A percentile compares a stretch with the other conserved stretches of the same genome.
These are phyloP conservation scores for Theonella swinhoei DNA, from an alignment of 37 sponge, comb jelly and placozoan genomes.

Conservation along the genomic window DNA sequence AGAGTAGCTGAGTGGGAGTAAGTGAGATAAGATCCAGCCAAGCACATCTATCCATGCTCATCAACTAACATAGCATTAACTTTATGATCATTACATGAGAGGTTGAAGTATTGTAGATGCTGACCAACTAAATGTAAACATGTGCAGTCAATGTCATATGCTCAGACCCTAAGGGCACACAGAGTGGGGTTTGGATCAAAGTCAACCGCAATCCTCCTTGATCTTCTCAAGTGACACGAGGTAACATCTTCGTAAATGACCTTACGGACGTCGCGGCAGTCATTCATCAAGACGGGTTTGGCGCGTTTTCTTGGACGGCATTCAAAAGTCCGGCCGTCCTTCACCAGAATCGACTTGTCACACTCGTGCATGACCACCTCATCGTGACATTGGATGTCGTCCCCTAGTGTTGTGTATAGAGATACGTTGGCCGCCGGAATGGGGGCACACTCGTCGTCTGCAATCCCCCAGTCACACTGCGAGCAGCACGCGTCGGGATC, in stretches of 20 bases:
- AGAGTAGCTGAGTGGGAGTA: too few species aligned
- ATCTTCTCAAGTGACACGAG: not conserved
- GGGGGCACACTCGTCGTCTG: conserved; percentile 1
- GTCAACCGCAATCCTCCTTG: not conserved
- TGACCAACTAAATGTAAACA: too few species aligned
- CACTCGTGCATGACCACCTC: conserved; percentile 31
- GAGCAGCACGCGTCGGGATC: conserved; percentile 22
- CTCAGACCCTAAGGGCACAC: conserved; percentile 6
- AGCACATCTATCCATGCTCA: too few species aligned
- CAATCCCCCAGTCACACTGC: conserved; percentile 50
- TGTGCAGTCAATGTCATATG: too few species aligned
- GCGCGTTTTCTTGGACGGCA: not conserved
- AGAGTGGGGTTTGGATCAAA: not conserved
- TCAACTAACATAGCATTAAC: too few species aligned
- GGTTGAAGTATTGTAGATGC: too few species aligned
- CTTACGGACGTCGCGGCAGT: not conserved
- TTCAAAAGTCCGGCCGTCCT: not conserved
- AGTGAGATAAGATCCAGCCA: too few species aligned
- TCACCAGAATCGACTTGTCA: conserved; percentile 3
- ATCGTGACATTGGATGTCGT: not conserved
- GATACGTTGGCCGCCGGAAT: conserved; percentile 7
- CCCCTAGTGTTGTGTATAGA: conserved; percentile 4
- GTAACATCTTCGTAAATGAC: not conserved
- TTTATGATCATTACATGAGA: too few species aligned
- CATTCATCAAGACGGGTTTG: not conserved